A percentile compares a stretch with the other conserved stretches of the same genome.
These are phyloP conservation scores for Eupeodes luniger DNA, from an alignment of 2,888 invertebrate species.

Conservation along the genomic window DNA sequence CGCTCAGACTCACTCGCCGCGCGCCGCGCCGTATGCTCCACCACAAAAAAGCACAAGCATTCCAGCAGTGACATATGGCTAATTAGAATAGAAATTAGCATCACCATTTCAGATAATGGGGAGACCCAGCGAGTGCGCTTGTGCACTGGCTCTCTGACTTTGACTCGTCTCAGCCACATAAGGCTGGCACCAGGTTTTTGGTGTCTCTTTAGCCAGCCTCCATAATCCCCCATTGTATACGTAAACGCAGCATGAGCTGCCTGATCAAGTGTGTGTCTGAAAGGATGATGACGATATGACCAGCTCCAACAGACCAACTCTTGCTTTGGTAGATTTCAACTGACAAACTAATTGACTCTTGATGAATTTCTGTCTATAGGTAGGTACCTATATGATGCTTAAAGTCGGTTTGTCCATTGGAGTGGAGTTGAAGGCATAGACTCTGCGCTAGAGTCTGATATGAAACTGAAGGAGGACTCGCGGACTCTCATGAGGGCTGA, in stretches of 20 bases:
- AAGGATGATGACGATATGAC: slow-evolving; percentile 42
- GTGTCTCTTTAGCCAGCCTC: slow-evolving; percentile 18
- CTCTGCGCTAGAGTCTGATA: background rate
- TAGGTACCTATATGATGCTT: background rate
- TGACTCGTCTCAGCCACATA: slow-evolving; percentile 42
- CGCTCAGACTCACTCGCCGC: background rate
- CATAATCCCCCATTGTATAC: background rate
- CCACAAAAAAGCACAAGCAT: slow-evolving; percentile 63
- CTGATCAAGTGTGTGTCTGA: slow-evolving; percentile 28
- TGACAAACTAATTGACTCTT: slow-evolving; percentile 76
- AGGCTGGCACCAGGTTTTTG: slow-evolving; percentile 44
- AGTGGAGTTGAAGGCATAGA: slow-evolving; percentile 21
- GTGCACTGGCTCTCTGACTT: slow-evolving; percentile 21
- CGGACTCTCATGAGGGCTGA: slow-evolving; percentile 61
- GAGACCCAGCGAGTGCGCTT: slow-evolving; percentile 48
- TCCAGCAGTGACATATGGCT: slow-evolving; percentile 75
- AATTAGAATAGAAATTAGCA: slow-evolving; percentile 76
- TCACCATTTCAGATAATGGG: slow-evolving; percentile 74
- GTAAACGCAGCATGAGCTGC: slow-evolving; percentile 15
- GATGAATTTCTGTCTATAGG: slow-evolving; percentile 61
- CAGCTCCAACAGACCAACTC: slow-evolving; percentile 21
- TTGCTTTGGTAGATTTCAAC: slow-evolving; percentile 46
- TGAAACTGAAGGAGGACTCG: slow-evolving; percentile 32
- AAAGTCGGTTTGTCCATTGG: slow-evolving; percentile 11
- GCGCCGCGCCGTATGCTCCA: background rate